Conservation (phyloP, 2,888 invertebrate genomes). For the Drosophila picticornis region DNA sequence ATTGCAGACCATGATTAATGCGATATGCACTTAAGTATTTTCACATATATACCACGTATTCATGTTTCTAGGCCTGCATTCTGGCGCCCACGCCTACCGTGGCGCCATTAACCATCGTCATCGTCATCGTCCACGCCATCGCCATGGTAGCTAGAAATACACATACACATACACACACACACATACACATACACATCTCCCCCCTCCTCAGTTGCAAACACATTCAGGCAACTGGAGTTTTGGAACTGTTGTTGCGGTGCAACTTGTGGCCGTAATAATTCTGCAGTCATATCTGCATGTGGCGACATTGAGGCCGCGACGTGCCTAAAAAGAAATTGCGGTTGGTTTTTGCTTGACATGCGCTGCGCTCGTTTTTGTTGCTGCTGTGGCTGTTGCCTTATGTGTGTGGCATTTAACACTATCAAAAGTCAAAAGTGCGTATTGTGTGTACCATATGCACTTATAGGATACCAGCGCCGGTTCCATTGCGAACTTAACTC, state of each 20-base stretch:
- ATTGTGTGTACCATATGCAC: conserved; percentile 62
- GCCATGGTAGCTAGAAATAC: conserved; percentile 27
- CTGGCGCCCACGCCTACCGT: conserved; percentile 16
- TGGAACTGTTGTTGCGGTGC: conserved; percentile 29
- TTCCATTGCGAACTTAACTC: conserved; percentile 62
- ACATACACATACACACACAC: not conserved
- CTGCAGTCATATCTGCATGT: conserved; percentile 71
- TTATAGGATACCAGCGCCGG: conserved; percentile 41
- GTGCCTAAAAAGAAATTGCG: conserved; percentile 78
- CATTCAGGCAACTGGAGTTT: conserved; percentile 14
- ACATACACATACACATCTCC: not conserved
- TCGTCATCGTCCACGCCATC: conserved; percentile 17
- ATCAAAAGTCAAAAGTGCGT: conserved; percentile 79
- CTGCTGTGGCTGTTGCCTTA: conserved; percentile 13
- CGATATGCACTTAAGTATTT: conserved; percentile 7
- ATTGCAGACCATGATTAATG: not conserved
- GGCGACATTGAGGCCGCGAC: conserved; percentile 67
- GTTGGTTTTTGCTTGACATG: conserved; percentile 67
- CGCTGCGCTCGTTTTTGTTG: conserved; percentile 35
- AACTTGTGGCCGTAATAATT: conserved; percentile 64
- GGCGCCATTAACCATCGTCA: conserved; percentile 41
- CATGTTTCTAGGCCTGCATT: conserved; percentile 4
- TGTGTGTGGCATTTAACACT: conserved; percentile 80
- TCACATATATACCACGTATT: not conserved
- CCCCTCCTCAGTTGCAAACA: not conserved